Evolutionary conservation across 1,140 invertebrate genomes (phyloP), one percentile per base, ranked within the genome.

Genomic region (Brachionus koreanus): DNA sequence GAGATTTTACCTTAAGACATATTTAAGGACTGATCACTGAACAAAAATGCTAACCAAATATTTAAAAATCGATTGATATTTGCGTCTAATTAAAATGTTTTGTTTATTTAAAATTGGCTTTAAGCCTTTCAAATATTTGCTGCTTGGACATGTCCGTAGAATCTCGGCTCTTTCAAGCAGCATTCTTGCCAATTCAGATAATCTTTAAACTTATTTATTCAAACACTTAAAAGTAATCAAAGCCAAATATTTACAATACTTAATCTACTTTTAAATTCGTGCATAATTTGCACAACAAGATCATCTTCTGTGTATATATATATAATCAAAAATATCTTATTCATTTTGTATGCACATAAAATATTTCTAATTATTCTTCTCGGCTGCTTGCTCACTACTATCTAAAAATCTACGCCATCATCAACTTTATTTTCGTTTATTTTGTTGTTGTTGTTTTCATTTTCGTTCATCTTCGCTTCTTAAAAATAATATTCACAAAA

Each of bases 211-310:
- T 57, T 57, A 10, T 57, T 25, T 57, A 9, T 57, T 23, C 9
- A 57, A 57, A 16, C 49, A 57, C 49, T 57, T 57, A 57, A 57
- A 57, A 57, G 49, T 16, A 57, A 57, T 57, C 49, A 5, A 57
- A 57, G 49, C 49, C 49, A 57, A 57, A 57, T 57, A 57, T 57
- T 57, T 57, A 57, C 49, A 16, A 57, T 23, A 57, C 49, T 57
- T 57, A 57, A 57, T 57, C 49, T 9, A 57, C 49, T 57, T 57
- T 57, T 57, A 57, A 57, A 57, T 57, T 57, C 49, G 49, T 57
- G 49, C 49, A 57, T 57, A 57, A 57, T 57, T 57, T 57, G 49
- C 49, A 57, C 49, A 57, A 57, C n/a, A 57, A 57, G 49, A 57
- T 57, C n/a, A 19, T 23, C 49, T 57, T 57, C 49, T 57, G 49